Conservation (phyloP, 2,113 vertebrate species). For the Propithecus coquereli region DNA sequence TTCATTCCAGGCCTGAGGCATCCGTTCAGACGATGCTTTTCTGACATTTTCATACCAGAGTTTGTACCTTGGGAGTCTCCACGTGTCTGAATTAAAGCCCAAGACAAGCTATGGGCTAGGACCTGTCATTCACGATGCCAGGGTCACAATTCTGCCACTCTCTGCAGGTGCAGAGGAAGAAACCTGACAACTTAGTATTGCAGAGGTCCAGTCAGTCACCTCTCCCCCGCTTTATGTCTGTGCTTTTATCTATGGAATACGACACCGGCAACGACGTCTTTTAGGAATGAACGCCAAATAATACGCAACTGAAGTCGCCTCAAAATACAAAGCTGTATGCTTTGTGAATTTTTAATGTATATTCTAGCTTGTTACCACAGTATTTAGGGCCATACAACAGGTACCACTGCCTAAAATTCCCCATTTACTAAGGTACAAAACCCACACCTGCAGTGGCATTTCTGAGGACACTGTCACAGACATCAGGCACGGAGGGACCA, state of each 20-base stretch:
- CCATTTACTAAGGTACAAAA: neutral
- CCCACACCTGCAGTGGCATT: neutral
- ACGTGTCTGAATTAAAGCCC: neutral
- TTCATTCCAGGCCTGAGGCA: neutral
- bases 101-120: neutral
- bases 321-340: neutral
- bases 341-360: neutral
- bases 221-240: neutral
- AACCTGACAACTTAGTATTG: accelerated
- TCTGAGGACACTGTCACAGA: neutral
- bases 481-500: too few relatives aligned
- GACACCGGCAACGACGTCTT: accelerated
- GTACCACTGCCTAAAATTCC: neutral
- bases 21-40: too few relatives aligned
- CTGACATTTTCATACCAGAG: neutral
- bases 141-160: neutral
- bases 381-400: accelerated
- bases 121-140: neutral
- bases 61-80: neutral
- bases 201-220: too few relatives aligned
- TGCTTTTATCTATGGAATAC: too few relatives aligned
- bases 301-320: neutral
- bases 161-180: neutral
- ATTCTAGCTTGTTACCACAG: neutral
- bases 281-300: neutral